Percentiles rank a stretch among this genome's conserved stretches.
phyloP scores from a whole-genome alignment of 2,888 invertebrate species.

The Sturmia bella region DNA sequence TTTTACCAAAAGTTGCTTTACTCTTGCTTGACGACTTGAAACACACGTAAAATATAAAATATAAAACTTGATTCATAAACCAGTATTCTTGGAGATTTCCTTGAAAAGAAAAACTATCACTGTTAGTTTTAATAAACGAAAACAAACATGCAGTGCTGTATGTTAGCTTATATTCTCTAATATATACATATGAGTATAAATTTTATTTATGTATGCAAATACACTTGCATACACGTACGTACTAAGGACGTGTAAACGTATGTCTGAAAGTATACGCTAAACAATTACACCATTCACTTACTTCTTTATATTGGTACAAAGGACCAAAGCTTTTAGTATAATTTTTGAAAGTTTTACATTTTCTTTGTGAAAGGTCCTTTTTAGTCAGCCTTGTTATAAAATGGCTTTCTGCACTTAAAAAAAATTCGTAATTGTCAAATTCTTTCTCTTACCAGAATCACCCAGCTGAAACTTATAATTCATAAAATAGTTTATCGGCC shows the following conservation, averaged over 20 bases:
- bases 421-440: no score
- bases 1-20: conserved; percentile 29
- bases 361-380: no score
- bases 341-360: no score
- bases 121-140: not conserved
- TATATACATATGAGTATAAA: conserved; percentile 9
- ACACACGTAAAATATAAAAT: conserved; percentile 44
- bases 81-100: conserved; percentile 39
- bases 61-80: conserved; percentile 66
- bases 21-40: conserved; percentile 33
- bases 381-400: no score
- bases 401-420: no score
- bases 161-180: not conserved
- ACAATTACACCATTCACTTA: no score
- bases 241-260: not conserved
- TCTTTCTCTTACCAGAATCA: no score
- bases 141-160: not conserved
- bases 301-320: no score
- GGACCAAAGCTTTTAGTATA: no score
- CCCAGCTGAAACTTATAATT: no score
- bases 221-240: not conserved
- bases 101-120: conserved; percentile 42
- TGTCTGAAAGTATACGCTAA: no score
- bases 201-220: conserved; percentile 8
- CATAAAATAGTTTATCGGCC: no score